Percentiles rank a stretch among this genome's conserved stretches.
Conservation (phyloP, 2,888 invertebrate genomes). For the Ypsolopha scabrella region DNA sequence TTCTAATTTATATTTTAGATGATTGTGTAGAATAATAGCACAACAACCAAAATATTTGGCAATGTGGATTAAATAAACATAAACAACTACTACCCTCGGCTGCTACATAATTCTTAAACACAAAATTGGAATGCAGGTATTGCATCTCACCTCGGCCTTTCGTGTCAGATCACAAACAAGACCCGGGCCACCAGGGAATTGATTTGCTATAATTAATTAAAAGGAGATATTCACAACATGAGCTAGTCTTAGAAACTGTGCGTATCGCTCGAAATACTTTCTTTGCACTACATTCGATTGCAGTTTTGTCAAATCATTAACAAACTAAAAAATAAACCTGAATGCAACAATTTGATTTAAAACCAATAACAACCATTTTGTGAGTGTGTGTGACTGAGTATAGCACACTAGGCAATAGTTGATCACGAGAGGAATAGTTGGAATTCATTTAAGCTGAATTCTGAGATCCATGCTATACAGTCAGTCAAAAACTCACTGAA, state of each 20-base stretch:
- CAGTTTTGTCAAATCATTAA: constrained; percentile 51
- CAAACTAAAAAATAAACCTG: constrained; percentile 59
- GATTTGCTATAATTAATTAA: constrained; percentile 21
- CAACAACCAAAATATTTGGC: constrained; percentile 67
- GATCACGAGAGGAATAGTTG: neutral
- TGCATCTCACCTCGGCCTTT: constrained; percentile 63
- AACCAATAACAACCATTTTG: constrained; percentile 63
- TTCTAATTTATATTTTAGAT: constrained; percentile 43
- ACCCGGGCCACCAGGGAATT: constrained; percentile 22
- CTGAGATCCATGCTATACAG: constrained; percentile 68
- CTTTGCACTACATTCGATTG: constrained; percentile 62
- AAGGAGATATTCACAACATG: constrained; percentile 43
- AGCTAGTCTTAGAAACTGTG: constrained; percentile 49
- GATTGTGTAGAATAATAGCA: constrained; percentile 59
- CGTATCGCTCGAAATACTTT: constrained; percentile 60
- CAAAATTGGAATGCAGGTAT: constrained; percentile 69
- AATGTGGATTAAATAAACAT: constrained; percentile 60
- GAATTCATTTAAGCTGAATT: constrained; percentile 42
- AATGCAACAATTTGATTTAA: constrained; percentile 62
- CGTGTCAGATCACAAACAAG: constrained; percentile 6
- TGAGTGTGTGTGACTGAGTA: constrained; percentile 54
- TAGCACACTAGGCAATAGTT: constrained; percentile 31
- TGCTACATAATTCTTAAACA: constrained; percentile 57
- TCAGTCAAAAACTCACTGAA: constrained; percentile 60
- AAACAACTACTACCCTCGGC: constrained; percentile 56